Conservation (phyloP, 2,888 invertebrate species). For the Nymphalis polychloros region DNA sequence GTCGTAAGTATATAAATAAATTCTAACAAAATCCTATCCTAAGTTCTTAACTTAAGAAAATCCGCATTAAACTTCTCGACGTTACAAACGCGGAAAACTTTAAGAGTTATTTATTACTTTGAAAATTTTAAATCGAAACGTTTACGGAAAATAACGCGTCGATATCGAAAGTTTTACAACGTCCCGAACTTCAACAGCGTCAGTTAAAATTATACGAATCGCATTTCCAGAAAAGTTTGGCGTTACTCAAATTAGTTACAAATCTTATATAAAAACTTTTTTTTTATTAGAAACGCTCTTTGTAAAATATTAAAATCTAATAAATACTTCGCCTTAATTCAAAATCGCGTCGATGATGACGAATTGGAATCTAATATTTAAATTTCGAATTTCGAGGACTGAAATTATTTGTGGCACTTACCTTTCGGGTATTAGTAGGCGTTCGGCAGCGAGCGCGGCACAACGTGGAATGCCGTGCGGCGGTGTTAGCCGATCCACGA, state of each 20-base stretch:
- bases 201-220: slow-evolving; percentile 3
- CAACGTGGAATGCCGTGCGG: slow-evolving; percentile 68
- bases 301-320: not conserved
- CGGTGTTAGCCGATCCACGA: slow-evolving; percentile 42
- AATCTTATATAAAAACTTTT: not conserved
- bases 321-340: not conserved
- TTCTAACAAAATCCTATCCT: not conserved
- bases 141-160: slow-evolving; percentile 1
- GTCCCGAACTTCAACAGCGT: not conserved
- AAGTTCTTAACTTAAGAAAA: slow-evolving; percentile 1
- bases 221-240: not conserved
- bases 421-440: slow-evolving; percentile 42
- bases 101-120: slow-evolving; percentile 19
- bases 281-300: not conserved
- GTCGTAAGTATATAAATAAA: no score
- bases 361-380: not conserved
- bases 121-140: slow-evolving; percentile 14
- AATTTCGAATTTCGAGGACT: slow-evolving; percentile 16
- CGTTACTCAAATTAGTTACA: not conserved
- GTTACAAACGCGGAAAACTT: slow-evolving; percentile 13
- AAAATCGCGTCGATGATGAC: not conserved
- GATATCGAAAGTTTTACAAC: not conserved
- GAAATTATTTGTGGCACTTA: slow-evolving; percentile 21
- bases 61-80: slow-evolving; percentile 1
- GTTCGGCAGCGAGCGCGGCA: slow-evolving; percentile 55